Conservation (phyloP, 2,888 invertebrate genomes). For the Calameuta filiformis region DNA sequence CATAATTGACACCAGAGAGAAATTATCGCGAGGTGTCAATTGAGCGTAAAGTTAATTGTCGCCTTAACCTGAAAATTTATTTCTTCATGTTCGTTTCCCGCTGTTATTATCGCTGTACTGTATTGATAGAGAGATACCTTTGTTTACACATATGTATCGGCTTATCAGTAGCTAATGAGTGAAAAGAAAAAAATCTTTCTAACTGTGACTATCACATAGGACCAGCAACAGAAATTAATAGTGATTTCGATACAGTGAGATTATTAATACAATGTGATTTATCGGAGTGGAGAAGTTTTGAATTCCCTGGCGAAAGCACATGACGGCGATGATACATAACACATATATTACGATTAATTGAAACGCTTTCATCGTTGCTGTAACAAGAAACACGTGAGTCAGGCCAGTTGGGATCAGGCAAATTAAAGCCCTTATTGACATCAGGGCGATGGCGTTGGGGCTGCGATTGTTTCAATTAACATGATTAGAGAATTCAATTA, state of each 20-base stretch:
- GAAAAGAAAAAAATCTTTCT: background rate
- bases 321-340: background rate
- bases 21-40: background rate
- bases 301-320: background rate
- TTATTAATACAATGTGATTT: background rate
- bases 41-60: background rate
- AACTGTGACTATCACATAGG: background rate
- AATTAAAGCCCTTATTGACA: constrained; percentile 8
- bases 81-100: background rate
- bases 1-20: background rate
- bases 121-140: background rate
- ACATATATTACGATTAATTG: constrained; percentile 32
- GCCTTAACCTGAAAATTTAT: background rate
- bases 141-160: background rate
- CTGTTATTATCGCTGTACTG: background rate
- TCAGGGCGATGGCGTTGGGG: background rate
- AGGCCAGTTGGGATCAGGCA: constrained; percentile 1
- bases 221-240: background rate
- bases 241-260: background rate
- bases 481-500: constrained; percentile 48
- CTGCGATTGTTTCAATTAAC: constrained; percentile 24
- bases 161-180: background rate
- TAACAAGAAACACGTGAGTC: constrained; percentile 36
- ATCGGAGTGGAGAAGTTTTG: background rate
- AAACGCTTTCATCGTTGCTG: constrained; percentile 29